Evolutionary conservation across 2,888 invertebrate genomes (phyloP).

Genomic region (Mesochorus sp.): DNA sequence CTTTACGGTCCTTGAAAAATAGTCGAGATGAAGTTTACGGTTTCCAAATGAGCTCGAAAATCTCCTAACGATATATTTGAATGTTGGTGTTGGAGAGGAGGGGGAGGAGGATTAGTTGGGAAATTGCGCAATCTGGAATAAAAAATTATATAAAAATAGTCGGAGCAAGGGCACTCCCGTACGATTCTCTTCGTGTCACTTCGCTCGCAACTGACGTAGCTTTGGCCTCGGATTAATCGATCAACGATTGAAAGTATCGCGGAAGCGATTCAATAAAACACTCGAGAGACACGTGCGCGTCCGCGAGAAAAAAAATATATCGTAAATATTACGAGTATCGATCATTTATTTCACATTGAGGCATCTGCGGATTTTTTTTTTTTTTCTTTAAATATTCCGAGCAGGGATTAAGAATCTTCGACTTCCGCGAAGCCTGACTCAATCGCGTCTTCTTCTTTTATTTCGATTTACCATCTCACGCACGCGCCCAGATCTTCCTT

Average conservation of each 20-base stretch:
- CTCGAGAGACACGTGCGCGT: neutral
- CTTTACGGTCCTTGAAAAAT: neutral
- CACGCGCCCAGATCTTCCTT: slow-evolving; percentile 34
- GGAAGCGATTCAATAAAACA: slow-evolving; percentile 36
- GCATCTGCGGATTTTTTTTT: slow-evolving; percentile 32
- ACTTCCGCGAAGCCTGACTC: slow-evolving; percentile 56
- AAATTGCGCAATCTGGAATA: slow-evolving; percentile 5
- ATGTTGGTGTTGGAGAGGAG: neutral
- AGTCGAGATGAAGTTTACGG: neutral
- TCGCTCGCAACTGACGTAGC: slow-evolving; percentile 1
- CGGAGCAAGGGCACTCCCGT: neutral
- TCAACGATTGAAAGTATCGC: slow-evolving; percentile 30
- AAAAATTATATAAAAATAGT: neutral
- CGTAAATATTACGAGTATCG: slow-evolving; percentile 25
- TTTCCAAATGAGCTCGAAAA: neutral
- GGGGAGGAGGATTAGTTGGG: neutral
- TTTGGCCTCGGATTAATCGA: slow-evolving; percentile 33
- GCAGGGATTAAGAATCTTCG: slow-evolving; percentile 32
- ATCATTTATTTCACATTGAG: slow-evolving; percentile 12
- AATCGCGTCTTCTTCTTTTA: slow-evolving; percentile 38
- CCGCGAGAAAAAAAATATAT: slow-evolving; percentile 2
- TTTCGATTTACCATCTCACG: slow-evolving; percentile 26
- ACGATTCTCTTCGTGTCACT: neutral
- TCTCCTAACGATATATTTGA: neutral
- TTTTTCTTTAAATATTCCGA: slow-evolving; percentile 38